Conservation (phyloP, 1,140 invertebrate species). For the Heliothis subflexa region DNA sequence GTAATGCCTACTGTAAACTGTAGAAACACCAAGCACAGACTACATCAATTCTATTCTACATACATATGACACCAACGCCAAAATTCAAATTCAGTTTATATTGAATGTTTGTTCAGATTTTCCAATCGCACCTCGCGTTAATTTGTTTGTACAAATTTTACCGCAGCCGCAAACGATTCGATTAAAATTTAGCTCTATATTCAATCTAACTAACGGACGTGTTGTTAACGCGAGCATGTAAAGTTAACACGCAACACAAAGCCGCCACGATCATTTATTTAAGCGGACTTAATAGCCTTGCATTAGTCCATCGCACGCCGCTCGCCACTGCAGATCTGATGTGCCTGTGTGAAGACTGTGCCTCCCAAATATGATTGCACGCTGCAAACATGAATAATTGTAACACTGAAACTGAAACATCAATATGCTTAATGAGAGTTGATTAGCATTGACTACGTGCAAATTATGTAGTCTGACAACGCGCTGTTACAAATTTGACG, state of each 20-base stretch:
- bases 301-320: conserved; percentile 30
- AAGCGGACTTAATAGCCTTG: conserved; percentile 35
- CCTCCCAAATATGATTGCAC: conserved; percentile 58
- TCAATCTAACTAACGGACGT: conserved; percentile 55
- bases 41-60: not conserved
- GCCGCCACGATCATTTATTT: conserved; percentile 34
- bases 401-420: conserved; percentile 69
- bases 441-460: conserved; percentile 66
- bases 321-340: conserved; percentile 4
- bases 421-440: conserved; percentile 76
- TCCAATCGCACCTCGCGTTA: conserved; percentile 71
- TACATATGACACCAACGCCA: conserved; percentile 39
- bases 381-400: conserved; percentile 71
- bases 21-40: not conserved
- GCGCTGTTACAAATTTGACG: conserved; percentile 56
- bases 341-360: not conserved
- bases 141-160: conserved; percentile 76
- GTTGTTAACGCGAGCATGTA: conserved; percentile 54
- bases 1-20: not conserved
- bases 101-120: conserved; percentile 69
- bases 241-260: conserved; percentile 49
- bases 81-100: conserved; percentile 66
- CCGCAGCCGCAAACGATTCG: conserved; percentile 66
- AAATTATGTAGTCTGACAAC: conserved; percentile 54
- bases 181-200: conserved; percentile 72